Conservation (phyloP, 1,140 invertebrate species). For the Pentalonia nigronervosa region DNA sequence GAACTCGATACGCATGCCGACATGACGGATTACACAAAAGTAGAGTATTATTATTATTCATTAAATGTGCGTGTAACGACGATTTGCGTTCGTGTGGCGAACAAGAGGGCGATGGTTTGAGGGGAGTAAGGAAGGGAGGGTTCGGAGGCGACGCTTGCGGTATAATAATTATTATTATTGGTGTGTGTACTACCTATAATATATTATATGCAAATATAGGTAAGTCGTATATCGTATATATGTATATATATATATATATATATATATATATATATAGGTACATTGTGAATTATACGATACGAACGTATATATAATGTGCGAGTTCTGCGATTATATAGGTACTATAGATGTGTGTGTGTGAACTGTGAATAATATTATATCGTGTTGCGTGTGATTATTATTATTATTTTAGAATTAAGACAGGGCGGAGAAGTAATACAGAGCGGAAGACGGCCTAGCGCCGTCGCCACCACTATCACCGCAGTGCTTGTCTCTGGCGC, state of each 20-base stretch:
- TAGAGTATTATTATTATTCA: background rate
- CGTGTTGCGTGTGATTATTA: background rate
- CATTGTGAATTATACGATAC: background rate
- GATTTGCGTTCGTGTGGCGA: background rate
- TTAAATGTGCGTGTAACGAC: constrained; percentile 8
- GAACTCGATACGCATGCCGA: background rate
- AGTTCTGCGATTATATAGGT: background rate
- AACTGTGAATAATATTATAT: background rate
- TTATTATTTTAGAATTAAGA: background rate
- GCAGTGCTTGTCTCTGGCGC: background rate
- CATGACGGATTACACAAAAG: background rate
- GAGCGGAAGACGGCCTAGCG: background rate
- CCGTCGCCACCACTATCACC: too few species aligned
- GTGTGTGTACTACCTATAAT: background rate
- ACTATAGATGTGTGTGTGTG: background rate
- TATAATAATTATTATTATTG: background rate
- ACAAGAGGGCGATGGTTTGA: too few species aligned
- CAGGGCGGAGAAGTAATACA: background rate
- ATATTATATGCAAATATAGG: constrained; percentile 1
- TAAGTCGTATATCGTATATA: background rate
- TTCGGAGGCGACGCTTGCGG: background rate
- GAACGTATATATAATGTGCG: background rate
- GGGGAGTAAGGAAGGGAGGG: background rate
- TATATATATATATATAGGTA: background rate
- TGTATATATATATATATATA: background rate